Evolutionary conservation across 2,888 invertebrate genomes (phyloP), one percentile per base, ranked within the genome.

Genomic region (Torymus auratus): DNA sequence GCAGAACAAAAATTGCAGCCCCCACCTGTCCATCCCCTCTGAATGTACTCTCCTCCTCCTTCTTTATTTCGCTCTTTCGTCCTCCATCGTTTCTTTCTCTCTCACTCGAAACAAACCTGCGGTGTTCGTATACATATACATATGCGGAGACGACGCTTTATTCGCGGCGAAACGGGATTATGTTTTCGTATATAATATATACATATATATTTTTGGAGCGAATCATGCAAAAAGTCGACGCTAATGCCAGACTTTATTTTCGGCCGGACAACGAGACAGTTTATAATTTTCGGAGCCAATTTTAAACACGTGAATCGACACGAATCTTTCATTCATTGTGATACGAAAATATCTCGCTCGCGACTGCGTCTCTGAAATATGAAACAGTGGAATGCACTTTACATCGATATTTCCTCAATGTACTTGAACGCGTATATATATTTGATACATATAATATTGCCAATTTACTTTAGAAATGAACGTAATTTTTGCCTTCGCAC

Each of bases 1-100:
- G 52, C 68, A 81, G 78, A 83, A 41, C 41, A 41, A 41, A 82
- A 84, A 83, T 78, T 78, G 81, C 69, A 81, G 77, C 72, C 82
- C 83, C 80, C 83, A 41, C 41, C 41, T 41, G 41, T 41, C 41
- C 41, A 41, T 41, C 41, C 41, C 41, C 41, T 41, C 41, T 41
- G 41, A 41, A 41, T 41, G 41, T 41, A 41, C 41, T 41, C 81
- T 78, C 73, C 82, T 75, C 17, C 73, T 17, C 65, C 52, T 28
- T 62, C 4, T 4, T 62, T 28, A 61, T 17, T 20, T 79, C 28
- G 12, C 28, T 74, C 56, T 56, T 13, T 20, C 52, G 52, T 5
- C 17, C 70, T 41, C 75, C 50, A 20, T 70, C 53, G 15, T 53
- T 58, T 73, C 23, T 50, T 60, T 55, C 23, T 60, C 41, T 60